These are phyloP conservation scores for Mormyrus proboscirostris DNA, from an alignment of 2,797 vertebrate species.

Conservation along the genomic window DNA sequence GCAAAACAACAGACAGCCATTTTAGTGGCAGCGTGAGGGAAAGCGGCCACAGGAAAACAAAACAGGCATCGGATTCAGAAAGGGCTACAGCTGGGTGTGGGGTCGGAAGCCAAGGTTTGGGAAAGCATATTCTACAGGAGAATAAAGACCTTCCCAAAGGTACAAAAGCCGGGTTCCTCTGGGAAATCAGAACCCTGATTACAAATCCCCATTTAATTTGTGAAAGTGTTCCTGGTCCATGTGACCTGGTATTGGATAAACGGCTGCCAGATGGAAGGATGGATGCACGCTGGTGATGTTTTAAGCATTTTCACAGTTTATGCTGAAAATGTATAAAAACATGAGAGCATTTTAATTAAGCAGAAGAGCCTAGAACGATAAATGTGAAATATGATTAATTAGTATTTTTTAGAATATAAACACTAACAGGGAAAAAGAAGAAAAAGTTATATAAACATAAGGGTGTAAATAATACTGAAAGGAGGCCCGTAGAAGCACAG, in stretches of 20 bases:
- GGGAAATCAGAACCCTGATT: neutral
- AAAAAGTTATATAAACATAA: neutral
- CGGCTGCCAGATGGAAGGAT: neutral
- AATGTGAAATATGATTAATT: neutral
- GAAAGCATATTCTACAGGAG: neutral
- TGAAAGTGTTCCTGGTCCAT: neutral
- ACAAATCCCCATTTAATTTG: neutral
- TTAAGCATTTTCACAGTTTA: conserved; percentile 4
- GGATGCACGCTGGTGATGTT: neutral
- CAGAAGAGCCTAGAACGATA: neutral
- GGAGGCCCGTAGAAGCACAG: neutral
- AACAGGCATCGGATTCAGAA: neutral
- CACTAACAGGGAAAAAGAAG: neutral
- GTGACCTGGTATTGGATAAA: neutral
- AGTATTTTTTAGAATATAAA: neutral
- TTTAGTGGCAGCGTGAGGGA: neutral
- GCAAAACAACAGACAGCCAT: neutral
- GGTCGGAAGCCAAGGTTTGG: neutral
- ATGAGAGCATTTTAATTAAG: conserved; percentile 3
- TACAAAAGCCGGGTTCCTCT: neutral
- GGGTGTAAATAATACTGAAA: neutral
- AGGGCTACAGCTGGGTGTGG: neutral
- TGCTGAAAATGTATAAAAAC: neutral
- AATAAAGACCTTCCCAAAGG: neutral
- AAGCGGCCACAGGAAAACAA: neutral